These are phyloP conservation scores for Carduelis carduelis DNA, from an alignment of 2,797 vertebrate genomes.

Conservation along the genomic window DNA sequence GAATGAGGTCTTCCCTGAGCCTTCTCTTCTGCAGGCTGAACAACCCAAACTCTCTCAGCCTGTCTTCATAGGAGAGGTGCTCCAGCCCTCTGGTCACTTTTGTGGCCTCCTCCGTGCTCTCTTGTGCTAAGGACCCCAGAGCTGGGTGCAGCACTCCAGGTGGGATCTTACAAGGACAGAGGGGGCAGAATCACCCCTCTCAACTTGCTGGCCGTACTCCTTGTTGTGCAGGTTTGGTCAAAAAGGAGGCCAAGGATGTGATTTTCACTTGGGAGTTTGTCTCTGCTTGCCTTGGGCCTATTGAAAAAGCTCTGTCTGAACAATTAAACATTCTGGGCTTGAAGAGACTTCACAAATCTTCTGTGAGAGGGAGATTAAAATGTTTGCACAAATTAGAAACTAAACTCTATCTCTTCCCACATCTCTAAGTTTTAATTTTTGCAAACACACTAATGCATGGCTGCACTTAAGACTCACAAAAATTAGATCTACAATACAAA, in stretches of 20 bases:
- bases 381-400: not conserved
- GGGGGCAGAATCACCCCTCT: not conserved
- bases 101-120: not conserved
- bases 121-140: not conserved
- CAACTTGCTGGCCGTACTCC: not conserved
- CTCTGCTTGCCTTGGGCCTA: not conserved
- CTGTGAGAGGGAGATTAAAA: not conserved
- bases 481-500: not conserved
- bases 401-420: not conserved
- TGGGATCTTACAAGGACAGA: not conserved
- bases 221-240: not conserved
- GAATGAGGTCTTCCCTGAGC: not conserved
- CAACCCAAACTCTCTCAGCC: not conserved
- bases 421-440: constrained; percentile 31
- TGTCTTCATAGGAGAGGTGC: not conserved
- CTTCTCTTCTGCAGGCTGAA: not conserved
- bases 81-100: not conserved
- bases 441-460: constrained; percentile 17
- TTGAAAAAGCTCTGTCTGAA: not conserved
- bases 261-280: not conserved
- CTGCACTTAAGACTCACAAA: constrained; percentile 3
- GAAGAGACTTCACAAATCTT: not conserved
- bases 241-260: not conserved
- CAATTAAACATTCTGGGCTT: not conserved
- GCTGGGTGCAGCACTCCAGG: not conserved